Base-by-base conservation (phyloP, 1,140 invertebrate species). In the Brachionus rubens region DNA sequence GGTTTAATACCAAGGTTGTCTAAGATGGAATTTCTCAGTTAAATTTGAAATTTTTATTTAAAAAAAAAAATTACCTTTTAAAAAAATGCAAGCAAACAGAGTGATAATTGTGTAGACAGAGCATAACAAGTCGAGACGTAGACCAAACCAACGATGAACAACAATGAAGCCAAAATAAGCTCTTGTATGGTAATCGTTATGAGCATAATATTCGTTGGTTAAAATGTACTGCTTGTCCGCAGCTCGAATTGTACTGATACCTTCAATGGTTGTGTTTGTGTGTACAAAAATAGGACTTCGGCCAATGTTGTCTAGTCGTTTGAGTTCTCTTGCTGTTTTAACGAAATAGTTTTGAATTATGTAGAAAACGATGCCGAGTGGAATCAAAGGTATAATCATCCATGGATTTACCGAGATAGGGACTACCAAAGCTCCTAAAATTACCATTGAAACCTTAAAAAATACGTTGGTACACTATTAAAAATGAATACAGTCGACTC, bases 161-260 rank as follows among this genome's bases (percentile, higher is more conserved):
- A 90, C 78, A 21, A 93, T 84, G 80, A 92, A 92, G 48, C 90
- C 89, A 79, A 89, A 91, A 80, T 80, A 84, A 16, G 82, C 78
- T 77, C 72, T 41, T 4, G 82, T 82, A 77, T 85, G 9, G 88
- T 89, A 10, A 90, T 89, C 50, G 89, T 91, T 89, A 75, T 83
- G 85, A 36, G 86, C 89, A 40, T 89, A 83, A 78, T 91, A 90
- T 10, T 96, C 87, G 59, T 90, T 78, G 41, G 78, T 76, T 54
- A 83, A 84, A 62, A 80, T 80, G 6, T 89, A 86, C 82, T 94
- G 86, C 3, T 87, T 84, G 36, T 87, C 86, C 78, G 91, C 94
- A 0, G 93, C 92, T 76, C 94, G 86, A 65, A 98, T 93, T 0
- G 93, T 96, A 0, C 91, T 88, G 28, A 97, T 85, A 4, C 94